Evolutionary conservation across 2,888 invertebrate species (phyloP).

Genomic region (Prosapia bicincta): DNA sequence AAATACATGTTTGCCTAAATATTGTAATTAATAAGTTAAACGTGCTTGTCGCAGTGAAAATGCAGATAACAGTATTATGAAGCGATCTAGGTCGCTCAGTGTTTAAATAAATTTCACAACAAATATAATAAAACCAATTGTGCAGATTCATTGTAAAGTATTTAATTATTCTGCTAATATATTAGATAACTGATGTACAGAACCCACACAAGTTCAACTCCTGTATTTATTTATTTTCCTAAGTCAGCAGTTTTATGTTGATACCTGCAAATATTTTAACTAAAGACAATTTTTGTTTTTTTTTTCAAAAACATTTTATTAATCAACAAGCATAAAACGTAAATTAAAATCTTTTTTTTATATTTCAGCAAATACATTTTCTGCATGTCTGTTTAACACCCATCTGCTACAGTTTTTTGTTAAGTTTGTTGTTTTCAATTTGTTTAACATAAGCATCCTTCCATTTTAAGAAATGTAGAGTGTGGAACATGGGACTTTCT

Average conservation of each 20-base stretch:
- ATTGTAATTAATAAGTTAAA: slow-evolving; percentile 20
- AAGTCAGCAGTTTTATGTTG: not conserved
- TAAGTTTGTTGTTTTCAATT: too few species aligned
- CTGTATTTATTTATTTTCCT: not conserved
- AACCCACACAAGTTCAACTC: not conserved
- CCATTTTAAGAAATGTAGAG: too few species aligned
- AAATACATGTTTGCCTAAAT: slow-evolving; percentile 25
- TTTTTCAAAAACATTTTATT: too few species aligned
- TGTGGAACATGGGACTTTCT: too few species aligned
- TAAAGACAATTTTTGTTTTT: too few species aligned
- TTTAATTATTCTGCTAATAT: not conserved
- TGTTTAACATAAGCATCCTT: too few species aligned
- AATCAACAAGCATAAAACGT: too few species aligned
- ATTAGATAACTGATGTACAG: not conserved
- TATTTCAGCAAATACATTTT: too few species aligned
- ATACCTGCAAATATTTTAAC: too few species aligned
- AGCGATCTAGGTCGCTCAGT: slow-evolving; percentile 18
- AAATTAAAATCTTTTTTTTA: too few species aligned
- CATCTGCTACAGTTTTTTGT: too few species aligned
- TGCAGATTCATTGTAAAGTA: slow-evolving; percentile 9
- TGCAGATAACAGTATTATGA: slow-evolving; percentile 17
- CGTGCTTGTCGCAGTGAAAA: slow-evolving; percentile 19
- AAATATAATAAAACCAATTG: slow-evolving; percentile 26
- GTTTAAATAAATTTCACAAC: slow-evolving; percentile 18
- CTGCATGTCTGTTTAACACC: too few species aligned